These are phyloP conservation scores for Leuciscus waleckii DNA, from an alignment of 2,797 vertebrate genomes.

Conservation along the genomic window DNA sequence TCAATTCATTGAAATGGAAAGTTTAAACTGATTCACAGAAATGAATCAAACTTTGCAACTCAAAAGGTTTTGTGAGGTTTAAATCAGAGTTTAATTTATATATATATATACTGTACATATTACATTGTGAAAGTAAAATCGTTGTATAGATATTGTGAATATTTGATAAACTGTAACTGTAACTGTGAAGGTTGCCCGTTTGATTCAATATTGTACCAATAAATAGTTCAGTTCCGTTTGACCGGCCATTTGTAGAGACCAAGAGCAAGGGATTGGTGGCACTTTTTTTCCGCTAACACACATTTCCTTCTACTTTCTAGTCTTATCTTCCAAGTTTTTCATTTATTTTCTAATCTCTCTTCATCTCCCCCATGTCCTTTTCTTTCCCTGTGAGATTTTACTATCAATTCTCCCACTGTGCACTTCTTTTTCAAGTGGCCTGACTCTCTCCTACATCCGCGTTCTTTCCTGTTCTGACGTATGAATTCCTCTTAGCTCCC, in stretches of 20 bases:
- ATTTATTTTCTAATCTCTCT: constrained; percentile 61
- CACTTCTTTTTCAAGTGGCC: constrained; percentile 39
- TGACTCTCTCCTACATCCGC: constrained; percentile 36
- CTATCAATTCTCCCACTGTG: constrained; percentile 53
- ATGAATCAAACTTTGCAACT: background rate
- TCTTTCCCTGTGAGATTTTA: constrained; percentile 51
- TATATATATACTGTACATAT: background rate
- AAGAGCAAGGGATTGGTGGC: background rate
- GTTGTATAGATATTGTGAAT: background rate
- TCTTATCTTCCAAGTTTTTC: constrained; percentile 56
- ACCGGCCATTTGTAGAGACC: background rate
- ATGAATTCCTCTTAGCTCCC: constrained; percentile 56
- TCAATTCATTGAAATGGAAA: background rate
- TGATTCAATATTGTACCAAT: constrained; percentile 20
- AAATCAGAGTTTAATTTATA: background rate
- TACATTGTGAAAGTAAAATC: too few relatives aligned
- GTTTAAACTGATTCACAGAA: background rate
- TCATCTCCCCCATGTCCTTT: constrained; percentile 36
- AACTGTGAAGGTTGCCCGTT: background rate
- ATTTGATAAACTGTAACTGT: background rate
- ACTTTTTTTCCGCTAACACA: constrained; percentile 61
- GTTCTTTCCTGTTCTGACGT: constrained; percentile 41
- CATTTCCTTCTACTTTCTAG: constrained; percentile 71
- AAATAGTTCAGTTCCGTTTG: constrained; percentile 1
- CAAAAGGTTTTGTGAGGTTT: background rate